Evolutionary conservation across 2,797 vertebrate genomes (phyloP).

Genomic region (Lutjanus campechanus): DNA sequence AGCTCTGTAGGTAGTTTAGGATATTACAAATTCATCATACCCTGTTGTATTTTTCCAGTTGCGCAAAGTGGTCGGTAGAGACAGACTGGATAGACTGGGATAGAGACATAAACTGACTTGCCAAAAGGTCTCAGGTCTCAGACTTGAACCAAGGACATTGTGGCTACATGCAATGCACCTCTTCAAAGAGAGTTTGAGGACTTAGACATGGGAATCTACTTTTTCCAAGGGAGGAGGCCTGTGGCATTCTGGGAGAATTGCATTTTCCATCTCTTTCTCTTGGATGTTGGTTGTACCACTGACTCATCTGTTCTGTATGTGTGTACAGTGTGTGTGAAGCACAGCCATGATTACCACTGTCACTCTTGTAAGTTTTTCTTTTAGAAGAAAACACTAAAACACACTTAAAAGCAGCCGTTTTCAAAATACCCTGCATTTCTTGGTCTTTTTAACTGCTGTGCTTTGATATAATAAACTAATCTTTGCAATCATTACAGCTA

Average conservation of each 20-base stretch:
- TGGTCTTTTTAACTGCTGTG: not conserved
- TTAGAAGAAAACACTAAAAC: not conserved
- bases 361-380: not conserved
- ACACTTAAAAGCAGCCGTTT: not conserved
- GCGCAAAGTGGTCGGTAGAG: not conserved
- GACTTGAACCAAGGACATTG: constrained; percentile 6
- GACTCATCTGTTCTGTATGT: constrained; percentile 37
- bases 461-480: not conserved
- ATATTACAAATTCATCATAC: not conserved
- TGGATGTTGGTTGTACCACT: constrained; percentile 30
- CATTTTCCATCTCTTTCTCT: constrained; percentile 36
- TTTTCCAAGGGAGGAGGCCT: constrained; percentile 48
- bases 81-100: not conserved
- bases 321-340: not conserved
- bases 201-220: constrained; percentile 56
- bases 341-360: not conserved
- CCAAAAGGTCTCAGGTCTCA: not conserved
- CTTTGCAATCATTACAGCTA: not conserved
- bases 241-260: constrained; percentile 43
- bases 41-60: not conserved
- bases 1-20: not conserved
- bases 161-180: constrained; percentile 5
- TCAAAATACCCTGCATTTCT: not conserved
- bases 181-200: constrained; percentile 18
- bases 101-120: not conserved